These are phyloP conservation scores for Oreochromis spilurus DNA, from an alignment of 2,113 vertebrate species.

Conservation along the genomic window DNA sequence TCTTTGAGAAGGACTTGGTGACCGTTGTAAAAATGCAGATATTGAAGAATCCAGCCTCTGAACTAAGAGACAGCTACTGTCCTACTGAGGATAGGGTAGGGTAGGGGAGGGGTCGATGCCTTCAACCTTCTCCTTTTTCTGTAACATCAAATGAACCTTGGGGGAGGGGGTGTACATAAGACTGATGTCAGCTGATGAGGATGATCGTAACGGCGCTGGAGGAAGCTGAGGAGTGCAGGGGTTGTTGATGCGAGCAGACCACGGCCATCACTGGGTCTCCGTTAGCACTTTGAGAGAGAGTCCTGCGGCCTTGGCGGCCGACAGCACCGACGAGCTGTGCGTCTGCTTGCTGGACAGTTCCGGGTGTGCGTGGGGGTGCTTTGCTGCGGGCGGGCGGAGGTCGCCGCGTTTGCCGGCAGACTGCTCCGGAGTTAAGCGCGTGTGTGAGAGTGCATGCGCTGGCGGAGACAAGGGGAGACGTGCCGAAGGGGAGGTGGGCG, in stretches of 20 bases:
- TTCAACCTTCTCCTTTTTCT: not conserved
- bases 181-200: not conserved
- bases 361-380: slow-evolving; percentile 56
- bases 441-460: slow-evolving; percentile 44
- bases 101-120: not conserved
- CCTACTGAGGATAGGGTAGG: not conserved
- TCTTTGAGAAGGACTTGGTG: not conserved
- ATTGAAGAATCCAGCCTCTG: not conserved
- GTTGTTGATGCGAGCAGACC: not conserved
- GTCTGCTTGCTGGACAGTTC: slow-evolving; percentile 48
- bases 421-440: slow-evolving; percentile 42
- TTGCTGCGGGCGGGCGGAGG: slow-evolving; percentile 19
- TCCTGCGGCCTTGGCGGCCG: slow-evolving; percentile 60
- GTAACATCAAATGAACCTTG: not conserved
- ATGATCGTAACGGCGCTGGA: not conserved
- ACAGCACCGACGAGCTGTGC: slow-evolving; percentile 51
- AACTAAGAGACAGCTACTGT: not conserved
- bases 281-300: slow-evolving; percentile 69
- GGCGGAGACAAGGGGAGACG: slow-evolving; percentile 61
- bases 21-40: not conserved
- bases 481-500: slow-evolving; percentile 62
- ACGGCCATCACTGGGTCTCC: slow-evolving; percentile 49
- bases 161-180: not conserved
- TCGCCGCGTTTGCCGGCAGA: slow-evolving; percentile 53
- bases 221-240: not conserved